Base-by-base conservation (phyloP, 2,888 invertebrate genomes). In the Agrotis exclamationis region DNA sequence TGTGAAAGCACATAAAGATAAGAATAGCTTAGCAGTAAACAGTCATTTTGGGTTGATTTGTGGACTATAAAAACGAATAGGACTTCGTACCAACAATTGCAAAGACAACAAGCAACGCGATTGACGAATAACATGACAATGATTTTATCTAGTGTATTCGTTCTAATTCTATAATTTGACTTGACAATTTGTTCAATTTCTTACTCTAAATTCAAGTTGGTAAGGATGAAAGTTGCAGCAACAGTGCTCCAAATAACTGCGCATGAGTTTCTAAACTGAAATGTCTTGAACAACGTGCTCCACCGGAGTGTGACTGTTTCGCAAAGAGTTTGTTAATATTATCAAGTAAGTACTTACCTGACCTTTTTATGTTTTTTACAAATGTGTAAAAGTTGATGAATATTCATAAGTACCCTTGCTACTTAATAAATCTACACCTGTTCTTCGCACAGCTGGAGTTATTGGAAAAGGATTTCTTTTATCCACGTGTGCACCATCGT, bases 261-360 rank as follows among this genome's bases (percentile, higher is more conserved):
- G 59, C 70, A 78, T 64, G 69, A 84, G 84, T 85, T 85, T 85
- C 85, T 85, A 85, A 84, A 82, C 80, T 81, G 77, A 85, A 85
- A 86, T 82, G 84, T 85, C 84, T 88, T 85, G 83, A 85, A 88
- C 86, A 88, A 86, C 89, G 87, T 86, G 85, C 81, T 82, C 79
- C 86, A 87, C 45, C 88, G 83, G 83, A 89, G 87, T 91, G 91
- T 90, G 87, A 90, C 89, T 86, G 85, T 91, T 90, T 90, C 87
- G 87, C 88, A 91, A 91, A 79, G 62, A 57, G 77, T 85, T 88
- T 85, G 84, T 84, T 85, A 84, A 85, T 81, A 72, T 76, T 80
- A 83, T 85, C 77, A 81, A 79, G 68, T 80, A 81, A 68, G 78
- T 83, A 79, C 78, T 74, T 68, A 70, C 64, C 67, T 81, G 83